A percentile compares a stretch with the other conserved stretches of the same genome.
These are phyloP conservation scores for Pasiphila rectangulata DNA, from an alignment of 2,888 invertebrate genomes.

Conservation along the genomic window DNA sequence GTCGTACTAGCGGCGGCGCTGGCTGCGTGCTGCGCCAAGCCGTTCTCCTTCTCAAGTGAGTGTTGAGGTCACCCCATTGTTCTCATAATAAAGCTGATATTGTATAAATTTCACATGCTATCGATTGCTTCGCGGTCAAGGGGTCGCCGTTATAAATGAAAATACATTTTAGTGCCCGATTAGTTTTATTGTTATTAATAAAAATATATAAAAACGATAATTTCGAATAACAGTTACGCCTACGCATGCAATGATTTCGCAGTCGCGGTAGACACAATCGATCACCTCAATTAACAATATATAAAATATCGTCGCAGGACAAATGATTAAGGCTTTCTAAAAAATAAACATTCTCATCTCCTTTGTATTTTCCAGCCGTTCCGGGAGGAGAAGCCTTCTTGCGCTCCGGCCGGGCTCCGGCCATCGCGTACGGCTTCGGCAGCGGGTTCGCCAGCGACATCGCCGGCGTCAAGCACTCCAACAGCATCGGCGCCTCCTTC, in stretches of 20 bases:
- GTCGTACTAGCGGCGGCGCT: constrained; percentile 50
- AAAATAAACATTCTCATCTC: neutral
- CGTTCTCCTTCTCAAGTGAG: constrained; percentile 55
- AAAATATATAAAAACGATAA: neutral
- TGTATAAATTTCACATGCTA: constrained; percentile 7
- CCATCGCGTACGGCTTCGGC: constrained; percentile 64
- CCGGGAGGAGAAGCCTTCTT: constrained; percentile 40
- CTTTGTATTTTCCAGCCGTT: constrained; percentile 14
- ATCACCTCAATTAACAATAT: too few species aligned
- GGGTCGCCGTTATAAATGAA: constrained; percentile 17
- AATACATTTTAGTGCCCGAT: constrained; percentile 6
- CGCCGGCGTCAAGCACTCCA: constrained; percentile 65
- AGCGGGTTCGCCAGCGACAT: constrained; percentile 69
- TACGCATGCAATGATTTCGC: constrained; percentile 8
- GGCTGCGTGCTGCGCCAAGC: constrained; percentile 52
- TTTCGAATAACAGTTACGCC: neutral
- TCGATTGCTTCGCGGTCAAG: constrained; percentile 18
- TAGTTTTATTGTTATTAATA: constrained; percentile 4
- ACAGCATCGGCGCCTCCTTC: constrained; percentile 60
- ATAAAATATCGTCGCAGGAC: too few species aligned
- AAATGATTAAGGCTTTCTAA: too few species aligned
- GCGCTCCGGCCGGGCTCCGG: constrained; percentile 59
- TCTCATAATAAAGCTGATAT: constrained; percentile 7
- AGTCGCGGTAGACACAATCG: too few species aligned
- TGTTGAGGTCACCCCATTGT: constrained; percentile 21